Base-by-base conservation (phyloP, 1,140 invertebrate genomes). In the Leucophenga varia region DNA sequence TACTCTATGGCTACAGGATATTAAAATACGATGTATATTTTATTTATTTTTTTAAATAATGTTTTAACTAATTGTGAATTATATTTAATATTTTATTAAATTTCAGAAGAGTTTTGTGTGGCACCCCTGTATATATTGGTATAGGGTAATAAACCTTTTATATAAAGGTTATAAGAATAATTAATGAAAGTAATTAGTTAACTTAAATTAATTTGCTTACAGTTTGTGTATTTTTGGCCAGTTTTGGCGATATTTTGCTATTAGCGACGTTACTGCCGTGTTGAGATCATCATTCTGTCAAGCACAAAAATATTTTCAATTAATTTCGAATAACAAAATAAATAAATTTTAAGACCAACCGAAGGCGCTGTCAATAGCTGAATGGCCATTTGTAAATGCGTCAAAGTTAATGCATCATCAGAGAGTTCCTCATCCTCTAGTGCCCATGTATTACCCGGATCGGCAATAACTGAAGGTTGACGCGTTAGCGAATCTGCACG, bases 351-450 rank as follows among this genome's bases (percentile, higher is more conserved):
- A 13, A 25, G 17, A 14, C 6, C 12, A 58, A 79, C 79, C 59
- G 80, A 80, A 4, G 81, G 81, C 5, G 80, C 79, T 25, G 80
- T 82, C 10, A 82, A 60, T 3, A 82, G 73, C 58, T 81, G 80
- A 42, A 82, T 72, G 17, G 81, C 81, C 59, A 80, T 79, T 47
- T 81, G 81, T 41, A 82, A 67, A 64, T 82, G 76, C 55, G 79
- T 82, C 49, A 82, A 53, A 20, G 72, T 73, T 36, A 75, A 47
- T 2, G 73, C 73, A 60, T 75, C 73, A 19, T 63, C 69, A n/a
- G 13, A 51, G 14, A 59, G 46, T 42, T 68, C 65, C 37, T 74
- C 72, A 30, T 75, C 73, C 45, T 75, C 72, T 22, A 75, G 47
- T 2, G 58, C 52, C 65, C 70, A 74, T 28, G 72, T 63, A 39